Percentiles rank a stretch among this genome's conserved stretches.
Evolutionary conservation across 2,888 invertebrate species (phyloP).

Genomic region (Dolomedes plantarius): DNA sequence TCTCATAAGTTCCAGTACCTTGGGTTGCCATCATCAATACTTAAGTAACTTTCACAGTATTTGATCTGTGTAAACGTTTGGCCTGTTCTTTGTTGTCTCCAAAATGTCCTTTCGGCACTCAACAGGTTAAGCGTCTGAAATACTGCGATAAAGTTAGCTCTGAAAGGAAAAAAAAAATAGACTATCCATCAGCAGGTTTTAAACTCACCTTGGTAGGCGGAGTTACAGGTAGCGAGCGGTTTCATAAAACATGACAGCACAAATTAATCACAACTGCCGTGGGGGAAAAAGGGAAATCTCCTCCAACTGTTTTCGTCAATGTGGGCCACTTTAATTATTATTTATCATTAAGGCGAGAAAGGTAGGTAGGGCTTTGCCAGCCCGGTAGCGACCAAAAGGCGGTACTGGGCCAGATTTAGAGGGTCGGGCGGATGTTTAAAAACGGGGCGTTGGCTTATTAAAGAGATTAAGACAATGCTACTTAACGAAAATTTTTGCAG

Average conservation of each 20-base stretch:
- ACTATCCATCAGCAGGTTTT: slow-evolving; percentile 41
- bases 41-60: no score
- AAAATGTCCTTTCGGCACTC: not conserved
- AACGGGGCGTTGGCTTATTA: not conserved
- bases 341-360: slow-evolving; percentile 55
- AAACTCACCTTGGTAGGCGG: slow-evolving; percentile 49
- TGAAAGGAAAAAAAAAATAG: not conserved
- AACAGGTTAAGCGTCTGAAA: not conserved
- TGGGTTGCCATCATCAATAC: no score
- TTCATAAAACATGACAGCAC: slow-evolving; percentile 63
- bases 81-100: not conserved
- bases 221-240: slow-evolving; percentile 61
- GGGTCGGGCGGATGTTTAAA: not conserved
- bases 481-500: not conserved
- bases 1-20: no score
- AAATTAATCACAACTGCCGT: slow-evolving; percentile 53
- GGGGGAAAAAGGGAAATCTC: slow-evolving; percentile 21
- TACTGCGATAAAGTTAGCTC: not conserved
- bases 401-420: slow-evolving; percentile 24
- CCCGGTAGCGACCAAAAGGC: slow-evolving; percentile 48
- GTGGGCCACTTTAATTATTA: slow-evolving; percentile 59
- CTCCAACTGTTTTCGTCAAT: slow-evolving; percentile 37
- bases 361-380: slow-evolving; percentile 49
- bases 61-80: no score
- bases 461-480: slow-evolving; percentile 1